phyloP scores from a whole-genome alignment of 2,888 invertebrate species.

The Acheta domesticus region DNA sequence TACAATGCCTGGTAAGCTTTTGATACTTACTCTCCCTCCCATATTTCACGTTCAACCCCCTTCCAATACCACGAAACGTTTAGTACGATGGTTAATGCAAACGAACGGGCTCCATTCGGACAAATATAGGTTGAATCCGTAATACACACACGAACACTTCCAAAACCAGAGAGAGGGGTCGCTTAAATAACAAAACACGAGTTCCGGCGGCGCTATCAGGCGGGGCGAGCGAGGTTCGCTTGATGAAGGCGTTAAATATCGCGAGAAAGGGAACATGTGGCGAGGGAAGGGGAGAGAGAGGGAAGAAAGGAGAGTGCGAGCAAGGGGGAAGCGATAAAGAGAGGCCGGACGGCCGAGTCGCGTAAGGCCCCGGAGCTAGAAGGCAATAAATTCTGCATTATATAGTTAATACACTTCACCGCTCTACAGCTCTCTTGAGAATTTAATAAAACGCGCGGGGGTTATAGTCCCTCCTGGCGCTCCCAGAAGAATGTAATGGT shows the following conservation, averaged over 20 bases:
- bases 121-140: too few species aligned
- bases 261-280: background rate
- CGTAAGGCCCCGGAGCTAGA: background rate
- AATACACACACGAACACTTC: too few species aligned
- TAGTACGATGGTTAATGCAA: too few species aligned
- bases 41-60: too few species aligned
- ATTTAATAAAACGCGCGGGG: background rate
- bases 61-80: too few species aligned
- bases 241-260: background rate
- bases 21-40: too few species aligned
- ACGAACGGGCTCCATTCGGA: too few species aligned
- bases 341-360: background rate
- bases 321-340: background rate
- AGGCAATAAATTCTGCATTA: slow-evolving; percentile 1
- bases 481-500: background rate
- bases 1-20: too few species aligned
- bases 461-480: background rate
- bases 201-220: background rate
- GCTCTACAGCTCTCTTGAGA: slow-evolving; percentile 18
- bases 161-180: too few species aligned
- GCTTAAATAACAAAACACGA: too few species aligned
- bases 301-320: background rate
- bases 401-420: slow-evolving; percentile 9
- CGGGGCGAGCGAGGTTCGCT: background rate
- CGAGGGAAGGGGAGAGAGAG: background rate